phyloP scores from a whole-genome alignment of 2,797 vertebrate genomes.

The Labroides dimidiatus region DNA sequence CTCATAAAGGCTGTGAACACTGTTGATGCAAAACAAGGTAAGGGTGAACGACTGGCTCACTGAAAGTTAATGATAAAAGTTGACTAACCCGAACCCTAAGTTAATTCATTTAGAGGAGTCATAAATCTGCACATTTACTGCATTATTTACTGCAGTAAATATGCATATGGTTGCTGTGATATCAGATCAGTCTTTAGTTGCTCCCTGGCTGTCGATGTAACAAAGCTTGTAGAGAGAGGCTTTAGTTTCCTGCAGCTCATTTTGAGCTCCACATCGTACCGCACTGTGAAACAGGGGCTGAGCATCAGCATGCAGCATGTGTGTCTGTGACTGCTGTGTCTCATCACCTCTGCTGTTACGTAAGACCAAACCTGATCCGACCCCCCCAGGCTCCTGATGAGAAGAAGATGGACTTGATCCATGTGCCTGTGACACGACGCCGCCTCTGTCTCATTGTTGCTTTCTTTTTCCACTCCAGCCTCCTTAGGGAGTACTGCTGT shows the following conservation, averaged over 20 bases:
- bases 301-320: conserved; percentile 41
- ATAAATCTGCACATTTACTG: too few species aligned
- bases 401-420: conserved; percentile 61
- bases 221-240: conserved; percentile 47
- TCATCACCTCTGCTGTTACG: conserved; percentile 58
- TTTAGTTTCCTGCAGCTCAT: conserved; percentile 65
- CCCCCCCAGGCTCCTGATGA: conserved; percentile 40
- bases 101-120: too few species aligned
- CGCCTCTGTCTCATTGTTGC: conserved; percentile 27
- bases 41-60: conserved; percentile 28
- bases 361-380: conserved; percentile 68
- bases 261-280: conserved; percentile 43
- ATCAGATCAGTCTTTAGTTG: conserved; percentile 51
- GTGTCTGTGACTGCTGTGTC: conserved; percentile 42
- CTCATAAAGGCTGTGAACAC: conserved; percentile 90
- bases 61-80: too few species aligned
- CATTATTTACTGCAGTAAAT: background rate
- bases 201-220: conserved; percentile 14
- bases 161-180: background rate
- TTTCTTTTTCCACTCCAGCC: conserved; percentile 23
- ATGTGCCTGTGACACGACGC: conserved; percentile 21
- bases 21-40: conserved; percentile 91
- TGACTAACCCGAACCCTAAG: too few species aligned
- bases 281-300: conserved; percentile 22
- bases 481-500: conserved; percentile 18